A percentile compares a stretch with the other conserved stretches of the same genome.
Conservation (phyloP, 2,113 vertebrate genomes). For the Cephalopterus ornatus region DNA sequence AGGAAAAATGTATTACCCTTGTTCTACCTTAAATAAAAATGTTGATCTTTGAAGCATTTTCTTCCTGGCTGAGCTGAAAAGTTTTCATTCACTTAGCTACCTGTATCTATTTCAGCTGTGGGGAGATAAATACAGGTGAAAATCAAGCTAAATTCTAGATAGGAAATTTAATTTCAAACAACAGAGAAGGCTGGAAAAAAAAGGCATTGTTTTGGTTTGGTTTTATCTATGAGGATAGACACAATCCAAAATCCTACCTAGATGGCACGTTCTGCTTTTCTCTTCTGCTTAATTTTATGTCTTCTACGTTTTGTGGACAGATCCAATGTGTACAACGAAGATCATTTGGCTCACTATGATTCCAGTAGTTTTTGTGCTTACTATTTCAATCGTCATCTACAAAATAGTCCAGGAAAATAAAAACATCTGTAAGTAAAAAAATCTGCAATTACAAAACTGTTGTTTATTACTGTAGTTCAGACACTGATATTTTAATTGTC, state of each 20-base stretch:
- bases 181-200: background rate
- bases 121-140: background rate
- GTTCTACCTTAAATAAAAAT: background rate
- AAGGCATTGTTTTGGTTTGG: background rate
- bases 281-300: slow-evolving; percentile 11
- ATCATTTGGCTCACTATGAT: slow-evolving; percentile 71
- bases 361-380: slow-evolving; percentile 57
- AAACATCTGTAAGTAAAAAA: slow-evolving; percentile 62
- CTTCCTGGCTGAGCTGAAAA: background rate
- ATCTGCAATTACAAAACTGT: background rate
- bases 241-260: background rate
- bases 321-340: slow-evolving; percentile 56
- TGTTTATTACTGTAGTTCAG: background rate
- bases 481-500: background rate
- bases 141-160: background rate
- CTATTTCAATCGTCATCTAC: slow-evolving; percentile 24
- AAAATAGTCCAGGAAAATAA: slow-evolving; percentile 68
- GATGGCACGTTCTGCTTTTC: background rate
- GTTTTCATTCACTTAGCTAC: background rate
- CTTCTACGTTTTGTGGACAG: slow-evolving; percentile 52
- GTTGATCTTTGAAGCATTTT: background rate
- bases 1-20: background rate
- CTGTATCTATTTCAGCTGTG: background rate
- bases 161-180: background rate
- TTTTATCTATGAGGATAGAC: background rate